These are phyloP conservation scores for Ptilodon capucinus DNA, from an alignment of 2,888 invertebrate species.

Conservation along the genomic window DNA sequence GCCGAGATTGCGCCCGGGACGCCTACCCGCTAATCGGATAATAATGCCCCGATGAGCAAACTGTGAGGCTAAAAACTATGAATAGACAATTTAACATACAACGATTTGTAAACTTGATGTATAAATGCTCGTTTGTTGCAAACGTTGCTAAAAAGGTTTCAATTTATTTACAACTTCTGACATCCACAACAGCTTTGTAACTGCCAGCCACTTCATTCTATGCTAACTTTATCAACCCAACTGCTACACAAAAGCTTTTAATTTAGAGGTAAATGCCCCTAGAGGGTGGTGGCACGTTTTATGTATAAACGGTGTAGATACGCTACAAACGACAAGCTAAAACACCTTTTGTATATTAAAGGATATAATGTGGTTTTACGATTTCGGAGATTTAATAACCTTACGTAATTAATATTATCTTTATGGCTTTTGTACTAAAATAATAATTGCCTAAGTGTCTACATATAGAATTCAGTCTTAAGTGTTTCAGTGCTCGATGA, in stretches of 20 bases:
- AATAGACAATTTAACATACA: slow-evolving; percentile 26
- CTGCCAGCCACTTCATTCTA: slow-evolving; percentile 25
- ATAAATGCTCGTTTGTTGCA: no score
- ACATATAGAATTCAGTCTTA: no score
- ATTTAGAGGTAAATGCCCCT: slow-evolving; percentile 40
- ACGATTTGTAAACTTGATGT: no score
- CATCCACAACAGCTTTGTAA: slow-evolving; percentile 5
- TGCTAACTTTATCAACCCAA: slow-evolving; percentile 28
- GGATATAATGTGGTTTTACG: no score
- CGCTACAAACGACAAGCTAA: neutral
- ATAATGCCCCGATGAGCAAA: slow-evolving; percentile 61
- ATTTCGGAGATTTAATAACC: no score
- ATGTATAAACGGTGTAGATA: neutral
- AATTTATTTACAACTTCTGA: slow-evolving; percentile 9
- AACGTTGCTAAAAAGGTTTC: neutral
- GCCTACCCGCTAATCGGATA: slow-evolving; percentile 71
- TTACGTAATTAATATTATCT: no score
- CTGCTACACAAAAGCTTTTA: slow-evolving; percentile 37
- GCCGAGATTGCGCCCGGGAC: slow-evolving; percentile 68
- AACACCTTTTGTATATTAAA: neutral
- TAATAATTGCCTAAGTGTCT: no score
- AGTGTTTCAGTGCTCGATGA: no score
- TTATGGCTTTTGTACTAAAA: no score
- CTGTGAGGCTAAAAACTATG: slow-evolving; percentile 40
- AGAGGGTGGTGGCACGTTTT: slow-evolving; percentile 23